Evolutionary conservation across 2,888 invertebrate species (phyloP), one percentile per base, ranked within the genome.

Genomic region (Lithophane socia): DNA sequence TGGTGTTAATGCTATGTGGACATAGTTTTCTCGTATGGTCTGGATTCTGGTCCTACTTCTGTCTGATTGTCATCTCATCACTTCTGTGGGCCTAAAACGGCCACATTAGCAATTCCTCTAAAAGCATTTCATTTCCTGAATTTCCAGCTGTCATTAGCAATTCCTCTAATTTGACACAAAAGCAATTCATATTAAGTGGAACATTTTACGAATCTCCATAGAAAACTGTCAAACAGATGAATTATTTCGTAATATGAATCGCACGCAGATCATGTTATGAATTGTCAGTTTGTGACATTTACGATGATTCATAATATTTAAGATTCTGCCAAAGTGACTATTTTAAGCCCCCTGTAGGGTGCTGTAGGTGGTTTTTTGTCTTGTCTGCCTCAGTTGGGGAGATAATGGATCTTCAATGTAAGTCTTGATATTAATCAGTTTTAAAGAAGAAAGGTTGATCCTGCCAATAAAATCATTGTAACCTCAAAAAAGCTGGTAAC

Each of bases 1-100:
- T 84, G 84, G 84, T 81, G 81, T 77, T 84, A 72, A 76, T 70
- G 65, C 52, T 70, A 49, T 75, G 77, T 68, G 58, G 58, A 63
- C 21, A 65, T 67, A 44, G 56, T 52, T 73, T 58, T 67, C 60
- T 29, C 63, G 69, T 64, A 21, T 66, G 52, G 16, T 69, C 68
- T 72, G 42, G 49, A 60, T 79, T 69, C 24, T 58, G 52, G 58
- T 63, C 18, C 69, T 83, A 73, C 52, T 66, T 75, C 61, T 83
- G 65, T 61, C 37, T 58, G 13, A 37, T 49, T 56, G 58, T 67
- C 29, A 42, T 12, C 49, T 71, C 29, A n/a, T 79, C 56, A 21
- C 24, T 56, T 65, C 44, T 61, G 24, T 37, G 29, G 29, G 29
- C 29, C 29, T 29, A 29, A 29, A 29, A 29, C 29, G 29, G 29